Evolutionary conservation across 1,140 invertebrate genomes (phyloP).

Genomic region (Elymnias hypermnestra): DNA sequence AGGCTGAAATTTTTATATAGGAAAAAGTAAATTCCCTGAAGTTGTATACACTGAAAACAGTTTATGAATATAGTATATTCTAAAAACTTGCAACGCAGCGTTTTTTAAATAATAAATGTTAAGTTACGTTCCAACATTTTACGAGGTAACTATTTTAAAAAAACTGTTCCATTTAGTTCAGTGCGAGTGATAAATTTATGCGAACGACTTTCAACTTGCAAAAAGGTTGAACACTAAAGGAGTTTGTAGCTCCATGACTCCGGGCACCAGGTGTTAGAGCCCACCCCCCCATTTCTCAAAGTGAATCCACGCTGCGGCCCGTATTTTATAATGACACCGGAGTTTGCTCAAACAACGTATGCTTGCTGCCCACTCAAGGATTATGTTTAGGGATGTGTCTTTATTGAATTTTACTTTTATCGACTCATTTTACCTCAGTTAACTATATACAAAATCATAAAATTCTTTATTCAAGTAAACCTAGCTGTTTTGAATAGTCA

Average conservation of each 20-base stretch:
- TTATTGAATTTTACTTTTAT: constrained; percentile 1
- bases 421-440: not conserved
- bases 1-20: too few species aligned
- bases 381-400: constrained; percentile 40
- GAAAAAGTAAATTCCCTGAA: too few species aligned
- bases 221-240: constrained; percentile 28
- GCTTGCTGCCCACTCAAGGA: constrained; percentile 53
- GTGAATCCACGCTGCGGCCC: constrained; percentile 54
- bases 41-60: too few species aligned
- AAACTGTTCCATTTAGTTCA: constrained; percentile 26
- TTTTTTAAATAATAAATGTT: constrained; percentile 25
- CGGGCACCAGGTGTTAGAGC: constrained; percentile 48
- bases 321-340: constrained; percentile 67
- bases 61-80: too few species aligned
- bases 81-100: not conserved
- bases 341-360: constrained; percentile 56
- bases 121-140: constrained; percentile 22
- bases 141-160: constrained; percentile 24
- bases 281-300: constrained; percentile 62
- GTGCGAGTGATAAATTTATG: constrained; percentile 37
- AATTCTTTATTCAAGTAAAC: too few species aligned
- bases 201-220: constrained; percentile 37
- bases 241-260: constrained; percentile 23
- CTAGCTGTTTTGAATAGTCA: not conserved
- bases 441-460: too few species aligned